A percentile compares a stretch with the other conserved stretches of the same genome.
Evolutionary conservation across 2,797 vertebrate genomes (phyloP).

Genomic region (Tokudaia muenninki): DNA sequence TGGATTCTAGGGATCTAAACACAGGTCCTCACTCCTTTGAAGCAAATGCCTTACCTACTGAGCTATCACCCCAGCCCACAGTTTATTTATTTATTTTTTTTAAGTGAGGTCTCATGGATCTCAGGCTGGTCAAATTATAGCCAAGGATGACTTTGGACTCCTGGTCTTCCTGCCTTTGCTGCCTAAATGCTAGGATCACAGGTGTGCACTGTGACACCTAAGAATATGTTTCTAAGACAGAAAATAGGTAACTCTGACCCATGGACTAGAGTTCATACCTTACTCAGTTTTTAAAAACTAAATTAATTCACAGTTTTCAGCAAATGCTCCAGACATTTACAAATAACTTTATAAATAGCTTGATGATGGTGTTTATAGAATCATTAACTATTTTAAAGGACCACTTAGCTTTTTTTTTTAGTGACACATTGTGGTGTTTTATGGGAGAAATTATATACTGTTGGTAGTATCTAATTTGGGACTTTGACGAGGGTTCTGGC

Average conservation of each 20-base stretch:
- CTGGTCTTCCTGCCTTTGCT: not conserved
- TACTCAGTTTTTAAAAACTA: not conserved
- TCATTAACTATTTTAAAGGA: conserved; percentile 44
- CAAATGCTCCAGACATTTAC: conserved; percentile 28
- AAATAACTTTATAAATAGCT: conserved; percentile 45
- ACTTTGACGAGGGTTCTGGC: not conserved
- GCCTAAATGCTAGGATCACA: not conserved
- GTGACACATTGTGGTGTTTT: conserved; percentile 29
- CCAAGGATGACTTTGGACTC: not conserved
- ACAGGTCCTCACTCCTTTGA: not conserved
- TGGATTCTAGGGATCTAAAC: not conserved
- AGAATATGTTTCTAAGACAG: not conserved
- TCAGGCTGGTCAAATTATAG: not conserved
- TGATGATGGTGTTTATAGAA: conserved; percentile 44
- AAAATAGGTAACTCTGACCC: not conserved
- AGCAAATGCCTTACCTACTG: not conserved
- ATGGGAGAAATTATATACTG: conserved; percentile 50
- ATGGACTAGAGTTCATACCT: not conserved
- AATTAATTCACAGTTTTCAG: not conserved
- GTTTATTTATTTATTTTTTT: not conserved
- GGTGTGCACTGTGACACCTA: not conserved
- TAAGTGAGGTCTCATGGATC: not conserved
- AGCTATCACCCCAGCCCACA: not conserved
- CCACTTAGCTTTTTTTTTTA: conserved; percentile 13
- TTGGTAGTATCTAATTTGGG: not conserved